Evolutionary conservation across 1,140 invertebrate genomes (phyloP), one percentile per base, ranked within the genome.

Genomic region (Leptinotarsa lineolata): DNA sequence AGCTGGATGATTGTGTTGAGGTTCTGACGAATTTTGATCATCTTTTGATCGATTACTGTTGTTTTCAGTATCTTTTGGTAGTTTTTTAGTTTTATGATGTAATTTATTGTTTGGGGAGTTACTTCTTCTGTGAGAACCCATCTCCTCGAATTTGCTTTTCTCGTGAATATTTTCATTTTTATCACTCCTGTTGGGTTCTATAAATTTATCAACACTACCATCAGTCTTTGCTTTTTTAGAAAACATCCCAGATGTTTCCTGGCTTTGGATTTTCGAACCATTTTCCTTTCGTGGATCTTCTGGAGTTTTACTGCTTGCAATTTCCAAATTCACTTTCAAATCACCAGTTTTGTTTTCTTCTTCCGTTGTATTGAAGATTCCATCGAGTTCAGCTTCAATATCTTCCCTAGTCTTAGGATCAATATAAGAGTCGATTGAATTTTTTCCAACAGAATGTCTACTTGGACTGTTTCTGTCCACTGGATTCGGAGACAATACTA

Each of bases 391-490:
- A 16, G 20, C 20, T n/a, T 68, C 67, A 54, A 58, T 54, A 20
- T 54, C 20, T n/a, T 15, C 39, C 18, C 18, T 68, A 12, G n/a
- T n/a, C 21, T 58, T 68, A 1, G 46, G 15, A 54, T 54, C n/a
- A 54, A 68, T 54, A 16, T 22, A 22, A 12, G 69, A 71, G 15
- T 71, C 44, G 5, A 71, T 11, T 2, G 69, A 71, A 22, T 64
- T n/a, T n/a, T 69, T 69, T 21, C 68, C 64, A 63, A 63, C 20
- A 63, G 60, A 63, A 20, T 63, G 48, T 13, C n/a, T n/a, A 13
- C 48, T 68, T 63, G 69, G 69, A 46, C 69, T 71, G 18, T 13
- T 44, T 20, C 5, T 59, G 20, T 64, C 69, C 11, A 63, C 66
- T 12, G 0, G 15, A 44, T 22, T 2, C 0, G 68, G 54, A 15